Conservation (phyloP, 2,113 vertebrate genomes). For the Crocuta crocuta region DNA sequence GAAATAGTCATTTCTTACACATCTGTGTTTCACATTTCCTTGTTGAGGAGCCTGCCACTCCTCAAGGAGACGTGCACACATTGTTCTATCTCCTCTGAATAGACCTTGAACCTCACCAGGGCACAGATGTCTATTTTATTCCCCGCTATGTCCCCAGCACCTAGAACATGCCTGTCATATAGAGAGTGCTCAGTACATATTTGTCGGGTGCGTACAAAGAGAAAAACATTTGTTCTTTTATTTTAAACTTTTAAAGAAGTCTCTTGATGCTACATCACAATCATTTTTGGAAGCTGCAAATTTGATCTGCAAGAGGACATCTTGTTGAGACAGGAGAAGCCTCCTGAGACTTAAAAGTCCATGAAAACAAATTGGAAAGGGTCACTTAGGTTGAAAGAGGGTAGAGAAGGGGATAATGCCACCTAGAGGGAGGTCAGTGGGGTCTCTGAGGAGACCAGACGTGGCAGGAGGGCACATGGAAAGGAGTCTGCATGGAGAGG, state of each 20-base stretch:
- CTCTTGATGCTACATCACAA: background rate
- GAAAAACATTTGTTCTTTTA: background rate
- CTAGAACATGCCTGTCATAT: background rate
- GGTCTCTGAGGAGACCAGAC: background rate
- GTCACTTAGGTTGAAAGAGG: background rate
- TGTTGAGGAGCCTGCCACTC: background rate
- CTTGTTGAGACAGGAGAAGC: background rate
- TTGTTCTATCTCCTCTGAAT: background rate
- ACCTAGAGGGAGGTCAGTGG: background rate
- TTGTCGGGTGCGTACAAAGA: background rate
- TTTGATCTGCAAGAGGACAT: background rate
- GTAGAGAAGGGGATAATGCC: background rate
- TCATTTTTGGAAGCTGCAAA: background rate
- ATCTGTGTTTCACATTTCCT: background rate
- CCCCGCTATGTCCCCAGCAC: background rate
- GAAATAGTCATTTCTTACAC: background rate
- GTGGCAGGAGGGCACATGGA: too few species aligned
- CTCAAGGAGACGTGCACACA: background rate
- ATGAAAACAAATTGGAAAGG: background rate
- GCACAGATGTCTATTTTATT: background rate
- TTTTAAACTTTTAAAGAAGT: background rate
- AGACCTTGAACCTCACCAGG: background rate
- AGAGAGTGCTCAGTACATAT: background rate
- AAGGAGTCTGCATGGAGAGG: background rate
- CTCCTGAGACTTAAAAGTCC: background rate